phyloP scores from a whole-genome alignment of 2,888 invertebrate genomes.

The Lasioglossum oenotherae region DNA sequence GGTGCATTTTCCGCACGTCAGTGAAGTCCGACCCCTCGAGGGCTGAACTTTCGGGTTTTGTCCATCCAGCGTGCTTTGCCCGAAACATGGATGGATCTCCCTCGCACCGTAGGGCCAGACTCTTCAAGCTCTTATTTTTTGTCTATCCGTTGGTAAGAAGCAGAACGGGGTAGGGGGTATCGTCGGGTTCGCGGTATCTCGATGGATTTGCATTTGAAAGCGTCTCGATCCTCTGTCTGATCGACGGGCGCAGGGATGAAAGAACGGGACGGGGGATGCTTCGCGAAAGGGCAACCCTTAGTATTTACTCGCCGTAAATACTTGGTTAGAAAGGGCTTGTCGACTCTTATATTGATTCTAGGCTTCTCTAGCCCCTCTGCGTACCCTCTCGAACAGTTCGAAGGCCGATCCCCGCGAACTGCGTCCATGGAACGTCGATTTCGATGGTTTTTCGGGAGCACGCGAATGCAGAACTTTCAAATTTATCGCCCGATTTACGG shows the following conservation, averaged over 20 bases:
- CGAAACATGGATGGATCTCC: not conserved
- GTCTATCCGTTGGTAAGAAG: slow-evolving; percentile 31
- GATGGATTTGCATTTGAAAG: slow-evolving; percentile 82
- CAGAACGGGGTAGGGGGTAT: not conserved
- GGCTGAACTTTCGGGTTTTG: not conserved
- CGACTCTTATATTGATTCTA: slow-evolving; percentile 74
- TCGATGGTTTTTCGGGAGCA: slow-evolving; percentile 54
- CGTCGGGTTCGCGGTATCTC: slow-evolving; percentile 43
- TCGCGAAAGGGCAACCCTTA: slow-evolving; percentile 57
- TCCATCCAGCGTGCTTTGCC: not conserved
- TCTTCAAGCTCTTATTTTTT: slow-evolving; percentile 16
- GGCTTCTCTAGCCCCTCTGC: slow-evolving; percentile 36
- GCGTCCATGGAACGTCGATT: slow-evolving; percentile 50
- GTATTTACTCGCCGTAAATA: slow-evolving; percentile 78
- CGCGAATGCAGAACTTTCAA: slow-evolving; percentile 64
- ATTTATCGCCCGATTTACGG: slow-evolving; percentile 71
- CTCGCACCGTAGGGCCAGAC: not conserved
- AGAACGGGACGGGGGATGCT: slow-evolving; percentile 60
- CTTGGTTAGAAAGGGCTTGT: slow-evolving; percentile 74
- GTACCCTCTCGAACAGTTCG: slow-evolving; percentile 8
- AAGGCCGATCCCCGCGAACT: slow-evolving; percentile 21
- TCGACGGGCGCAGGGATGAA: slow-evolving; percentile 63
- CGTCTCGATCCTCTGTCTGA: slow-evolving; percentile 49
- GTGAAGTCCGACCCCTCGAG: not conserved
- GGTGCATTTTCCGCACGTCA: not conserved